Evolutionary conservation across 2,797 vertebrate genomes (phyloP).

Genomic region (Vultur gryphus): DNA sequence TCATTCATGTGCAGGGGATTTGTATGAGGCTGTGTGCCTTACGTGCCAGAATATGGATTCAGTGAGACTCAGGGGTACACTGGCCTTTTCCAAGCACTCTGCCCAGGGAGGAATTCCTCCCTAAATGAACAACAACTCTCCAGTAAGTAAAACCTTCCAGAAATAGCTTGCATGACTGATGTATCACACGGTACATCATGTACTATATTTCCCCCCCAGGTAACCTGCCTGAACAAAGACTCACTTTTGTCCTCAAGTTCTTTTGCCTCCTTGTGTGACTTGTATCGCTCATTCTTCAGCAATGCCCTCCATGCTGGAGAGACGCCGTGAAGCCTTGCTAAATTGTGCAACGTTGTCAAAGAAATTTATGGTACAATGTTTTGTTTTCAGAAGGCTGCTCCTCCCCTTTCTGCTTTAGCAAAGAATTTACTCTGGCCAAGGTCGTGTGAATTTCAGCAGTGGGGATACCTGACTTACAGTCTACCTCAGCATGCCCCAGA

Average conservation of each 20-base stretch:
- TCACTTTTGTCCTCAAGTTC: constrained; percentile 8
- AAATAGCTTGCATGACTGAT: constrained; percentile 35
- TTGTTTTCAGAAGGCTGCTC: not conserved
- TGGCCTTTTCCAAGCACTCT: not conserved
- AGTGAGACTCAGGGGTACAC: not conserved
- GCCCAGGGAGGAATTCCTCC: not conserved
- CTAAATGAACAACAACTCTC: not conserved
- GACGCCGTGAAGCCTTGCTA: not conserved
- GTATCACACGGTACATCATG: constrained; percentile 9
- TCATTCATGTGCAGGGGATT: not conserved
- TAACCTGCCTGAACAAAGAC: constrained; percentile 46
- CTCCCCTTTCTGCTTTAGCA: constrained; percentile 13
- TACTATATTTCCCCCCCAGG: constrained; percentile 20
- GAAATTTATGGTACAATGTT: constrained; percentile 35
- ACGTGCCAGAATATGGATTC: not conserved
- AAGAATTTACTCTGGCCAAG: constrained; percentile 35
- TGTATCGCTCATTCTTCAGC: not conserved
- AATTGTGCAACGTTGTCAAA: constrained; percentile 49
- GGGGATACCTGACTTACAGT: not conserved
- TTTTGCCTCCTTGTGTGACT: not conserved
- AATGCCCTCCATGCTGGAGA: constrained; percentile 2
- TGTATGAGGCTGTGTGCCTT: not conserved
- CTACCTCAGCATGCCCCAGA: not conserved
- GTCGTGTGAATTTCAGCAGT: not conserved
- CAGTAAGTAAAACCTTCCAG: not conserved